A percentile compares a stretch with the other conserved stretches of the same genome.
These are phyloP conservation scores for Lasioglossum lativentre DNA, from an alignment of 2,888 invertebrate species.

Conservation along the genomic window DNA sequence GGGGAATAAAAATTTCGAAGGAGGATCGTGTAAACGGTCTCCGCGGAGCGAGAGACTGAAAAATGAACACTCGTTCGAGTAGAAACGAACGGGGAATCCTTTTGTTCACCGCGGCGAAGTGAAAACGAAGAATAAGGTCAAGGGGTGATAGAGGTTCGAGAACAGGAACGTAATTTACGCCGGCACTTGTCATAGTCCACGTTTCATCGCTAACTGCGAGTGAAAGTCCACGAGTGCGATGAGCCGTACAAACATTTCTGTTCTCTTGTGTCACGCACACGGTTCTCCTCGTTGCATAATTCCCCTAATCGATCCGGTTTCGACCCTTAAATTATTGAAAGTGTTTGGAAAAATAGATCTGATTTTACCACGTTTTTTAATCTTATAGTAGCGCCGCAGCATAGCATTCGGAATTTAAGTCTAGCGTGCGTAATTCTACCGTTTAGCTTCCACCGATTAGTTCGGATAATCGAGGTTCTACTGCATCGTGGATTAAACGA, in stretches of 20 bases:
- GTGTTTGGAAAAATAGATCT: not conserved
- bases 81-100: not conserved
- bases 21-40: not conserved
- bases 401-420: too few relatives aligned
- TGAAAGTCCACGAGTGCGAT: constrained; percentile 49
- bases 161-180: constrained; percentile 48
- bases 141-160: constrained; percentile 28
- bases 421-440: too few relatives aligned
- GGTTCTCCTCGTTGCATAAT: not conserved
- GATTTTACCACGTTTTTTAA: not conserved
- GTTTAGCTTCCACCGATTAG: not conserved
- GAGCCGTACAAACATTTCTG: constrained; percentile 17
- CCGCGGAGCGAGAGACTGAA: not conserved
- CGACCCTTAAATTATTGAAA: not conserved
- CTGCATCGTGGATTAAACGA: not conserved
- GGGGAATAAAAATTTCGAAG: not conserved
- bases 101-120: constrained; percentile 26
- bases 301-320: not conserved
- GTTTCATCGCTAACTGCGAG: constrained; percentile 33
- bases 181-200: constrained; percentile 8
- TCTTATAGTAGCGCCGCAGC: not conserved
- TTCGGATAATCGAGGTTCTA: not conserved
- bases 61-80: constrained; percentile 18
- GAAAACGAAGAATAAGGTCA: constrained; percentile 47
- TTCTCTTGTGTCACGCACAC: not conserved